Conservation (phyloP, 2,113 vertebrate genomes). For the Corythornis vintsioides region DNA sequence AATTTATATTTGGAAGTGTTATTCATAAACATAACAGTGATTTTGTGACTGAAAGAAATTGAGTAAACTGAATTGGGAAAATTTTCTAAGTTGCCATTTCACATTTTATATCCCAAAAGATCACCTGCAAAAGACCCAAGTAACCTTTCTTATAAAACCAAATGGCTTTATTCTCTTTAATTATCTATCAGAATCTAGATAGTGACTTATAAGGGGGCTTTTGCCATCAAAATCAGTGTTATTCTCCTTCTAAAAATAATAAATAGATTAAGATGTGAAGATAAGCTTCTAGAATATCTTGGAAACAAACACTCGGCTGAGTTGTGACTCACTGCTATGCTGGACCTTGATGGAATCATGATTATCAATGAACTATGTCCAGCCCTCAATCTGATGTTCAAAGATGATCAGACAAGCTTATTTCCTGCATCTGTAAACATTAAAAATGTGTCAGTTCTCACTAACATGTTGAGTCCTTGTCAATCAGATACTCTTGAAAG, state of each 20-base stretch:
- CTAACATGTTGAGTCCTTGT: not conserved
- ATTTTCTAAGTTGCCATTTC: not conserved
- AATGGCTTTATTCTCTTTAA: not conserved
- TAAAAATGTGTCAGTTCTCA: not conserved
- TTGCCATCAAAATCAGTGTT: not conserved
- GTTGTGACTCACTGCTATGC: not conserved
- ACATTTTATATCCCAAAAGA: not conserved
- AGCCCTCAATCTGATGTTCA: not conserved
- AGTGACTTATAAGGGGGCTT: not conserved
- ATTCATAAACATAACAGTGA: not conserved
- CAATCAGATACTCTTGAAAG: slow-evolving; percentile 2
- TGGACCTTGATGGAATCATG: not conserved
- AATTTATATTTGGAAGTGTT: not conserved
- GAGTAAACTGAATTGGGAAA: not conserved
- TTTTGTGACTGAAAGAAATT: not conserved
- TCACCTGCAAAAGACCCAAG: not conserved
- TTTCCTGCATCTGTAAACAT: slow-evolving; percentile 3
- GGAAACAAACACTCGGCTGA: not conserved
- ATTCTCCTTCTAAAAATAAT: not conserved
- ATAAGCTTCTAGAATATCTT: not conserved
- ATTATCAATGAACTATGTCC: not conserved
- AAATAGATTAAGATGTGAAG: not conserved
- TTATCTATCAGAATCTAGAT: not conserved
- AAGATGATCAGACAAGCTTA: not conserved
- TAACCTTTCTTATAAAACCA: not conserved